phyloP scores from a whole-genome alignment of 2,113 vertebrate species.

The Melanocharis versteri region DNA sequence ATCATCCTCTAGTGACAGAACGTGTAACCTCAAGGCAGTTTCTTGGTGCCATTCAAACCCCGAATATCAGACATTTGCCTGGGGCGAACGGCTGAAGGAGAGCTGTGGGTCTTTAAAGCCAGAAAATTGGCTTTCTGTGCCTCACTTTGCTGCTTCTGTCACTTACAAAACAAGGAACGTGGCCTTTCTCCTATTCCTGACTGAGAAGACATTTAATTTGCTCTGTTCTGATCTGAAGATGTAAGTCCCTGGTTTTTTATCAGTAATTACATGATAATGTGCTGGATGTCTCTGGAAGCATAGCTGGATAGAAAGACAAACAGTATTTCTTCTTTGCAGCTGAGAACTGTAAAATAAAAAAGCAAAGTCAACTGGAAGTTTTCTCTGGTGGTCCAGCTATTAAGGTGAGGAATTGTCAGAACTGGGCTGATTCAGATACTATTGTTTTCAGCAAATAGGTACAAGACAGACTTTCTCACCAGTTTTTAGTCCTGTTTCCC shows the following conservation, averaged over 20 bases:
- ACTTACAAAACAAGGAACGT: rapidly evolving
- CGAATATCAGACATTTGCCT: not conserved
- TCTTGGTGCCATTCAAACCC: not conserved
- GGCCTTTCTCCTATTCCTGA: not conserved
- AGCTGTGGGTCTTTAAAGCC: not conserved
- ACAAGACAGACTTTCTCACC: not conserved
- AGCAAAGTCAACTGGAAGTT: not conserved
- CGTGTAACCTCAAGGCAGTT: not conserved
- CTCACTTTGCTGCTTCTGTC: not conserved
- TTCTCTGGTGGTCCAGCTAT: not conserved
- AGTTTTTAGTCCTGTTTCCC: not conserved
- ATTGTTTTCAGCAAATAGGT: not conserved
- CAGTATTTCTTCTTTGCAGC: not conserved
- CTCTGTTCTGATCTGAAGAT: not conserved
- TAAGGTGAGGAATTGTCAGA: not conserved
- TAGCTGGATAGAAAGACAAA: not conserved
- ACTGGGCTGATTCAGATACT: not conserved
- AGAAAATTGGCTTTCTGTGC: not conserved
- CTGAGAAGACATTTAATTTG: not conserved
- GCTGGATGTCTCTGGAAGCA: not conserved
- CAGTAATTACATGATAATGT: not conserved
- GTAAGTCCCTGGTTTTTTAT: not conserved
- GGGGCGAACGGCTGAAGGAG: not conserved
- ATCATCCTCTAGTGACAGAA: not conserved
- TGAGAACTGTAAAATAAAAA: not conserved